A percentile compares a stretch with the other conserved stretches of the same genome.
phyloP scores from a whole-genome alignment of 2,888 invertebrate species.

The Scaptodrosophila latifasciaeformis region DNA sequence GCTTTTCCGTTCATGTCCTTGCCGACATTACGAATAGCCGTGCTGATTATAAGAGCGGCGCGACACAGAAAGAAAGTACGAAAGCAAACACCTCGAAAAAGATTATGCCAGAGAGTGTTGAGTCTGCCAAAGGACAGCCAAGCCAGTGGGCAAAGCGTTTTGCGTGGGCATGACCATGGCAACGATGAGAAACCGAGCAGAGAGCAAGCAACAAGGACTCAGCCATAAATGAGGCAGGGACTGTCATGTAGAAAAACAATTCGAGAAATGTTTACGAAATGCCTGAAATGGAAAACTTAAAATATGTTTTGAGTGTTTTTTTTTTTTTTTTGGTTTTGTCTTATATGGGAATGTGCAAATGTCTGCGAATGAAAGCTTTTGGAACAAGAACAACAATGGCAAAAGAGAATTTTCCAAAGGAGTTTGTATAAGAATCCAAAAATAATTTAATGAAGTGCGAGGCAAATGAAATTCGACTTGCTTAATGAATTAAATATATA shows the following conservation, averaged over 20 bases:
- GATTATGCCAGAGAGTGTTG: constrained; percentile 31
- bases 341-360: neutral
- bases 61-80: neutral
- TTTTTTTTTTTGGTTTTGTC: neutral
- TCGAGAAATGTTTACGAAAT: constrained; percentile 44
- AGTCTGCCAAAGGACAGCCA: constrained; percentile 60
- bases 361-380: too few relatives aligned
- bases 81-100: neutral
- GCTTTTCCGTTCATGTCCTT: constrained; percentile 8
- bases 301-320: too few relatives aligned
- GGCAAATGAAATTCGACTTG: too few relatives aligned
- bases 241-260: constrained; percentile 55
- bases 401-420: too few relatives aligned
- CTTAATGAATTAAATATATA: too few relatives aligned
- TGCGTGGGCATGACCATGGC: too few relatives aligned
- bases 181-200: neutral
- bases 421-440: too few relatives aligned
- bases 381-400: too few relatives aligned
- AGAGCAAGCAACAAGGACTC: constrained; percentile 5
- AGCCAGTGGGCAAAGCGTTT: constrained; percentile 1
- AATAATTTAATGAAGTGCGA: constrained; percentile 40
- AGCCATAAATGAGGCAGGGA: constrained; percentile 44
- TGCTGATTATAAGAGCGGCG: constrained; percentile 55
- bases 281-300: neutral
- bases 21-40: constrained; percentile 38